Conservation (phyloP, 2,797 vertebrate species). For the Podarcis lilfordi region DNA sequence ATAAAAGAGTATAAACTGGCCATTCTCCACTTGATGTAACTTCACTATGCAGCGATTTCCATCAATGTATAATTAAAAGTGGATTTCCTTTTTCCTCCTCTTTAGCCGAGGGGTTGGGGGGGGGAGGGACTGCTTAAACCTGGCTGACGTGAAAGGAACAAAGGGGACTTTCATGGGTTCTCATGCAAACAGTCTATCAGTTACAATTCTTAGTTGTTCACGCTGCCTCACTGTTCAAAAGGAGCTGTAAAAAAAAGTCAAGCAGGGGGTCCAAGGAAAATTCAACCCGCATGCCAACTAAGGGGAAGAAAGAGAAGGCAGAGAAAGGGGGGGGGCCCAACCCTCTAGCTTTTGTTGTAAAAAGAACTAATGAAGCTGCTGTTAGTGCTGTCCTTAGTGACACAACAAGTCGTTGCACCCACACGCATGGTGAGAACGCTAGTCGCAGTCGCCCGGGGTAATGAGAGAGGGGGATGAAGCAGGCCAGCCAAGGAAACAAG, state of each 20-base stretch:
- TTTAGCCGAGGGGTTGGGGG: constrained; percentile 56
- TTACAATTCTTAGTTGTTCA: constrained; percentile 81
- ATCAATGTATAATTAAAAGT: constrained; percentile 85
- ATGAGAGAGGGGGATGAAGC: constrained; percentile 73
- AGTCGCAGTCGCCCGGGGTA: constrained; percentile 61
- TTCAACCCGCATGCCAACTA: constrained; percentile 79
- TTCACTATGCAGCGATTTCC: constrained; percentile 77
- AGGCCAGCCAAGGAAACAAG: constrained; percentile 63
- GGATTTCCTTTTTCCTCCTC: constrained; percentile 81
- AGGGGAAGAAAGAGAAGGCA: constrained; percentile 77
- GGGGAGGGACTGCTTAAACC: constrained; percentile 75
- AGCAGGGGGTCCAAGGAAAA: constrained; percentile 82
- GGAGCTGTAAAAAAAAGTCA: constrained; percentile 77
- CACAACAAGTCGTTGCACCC: constrained; percentile 78
- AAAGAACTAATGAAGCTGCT: constrained; percentile 84
- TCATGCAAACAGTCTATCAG: constrained; percentile 82
- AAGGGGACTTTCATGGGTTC: constrained; percentile 82
- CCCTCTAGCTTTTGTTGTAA: constrained; percentile 78
- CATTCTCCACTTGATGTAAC: constrained; percentile 75
- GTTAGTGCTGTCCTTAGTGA: constrained; percentile 79
- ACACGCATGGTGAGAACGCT: constrained; percentile 77
- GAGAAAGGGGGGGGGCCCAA: constrained; percentile 66
- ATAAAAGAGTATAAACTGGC: constrained; percentile 77
- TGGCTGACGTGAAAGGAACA: constrained; percentile 79
- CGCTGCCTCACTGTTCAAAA: constrained; percentile 79